A percentile compares a stretch with the other conserved stretches of the same genome.
These are phyloP conservation scores for Apodemia zela DNA, from an alignment of 2,888 invertebrate genomes.

Conservation along the genomic window DNA sequence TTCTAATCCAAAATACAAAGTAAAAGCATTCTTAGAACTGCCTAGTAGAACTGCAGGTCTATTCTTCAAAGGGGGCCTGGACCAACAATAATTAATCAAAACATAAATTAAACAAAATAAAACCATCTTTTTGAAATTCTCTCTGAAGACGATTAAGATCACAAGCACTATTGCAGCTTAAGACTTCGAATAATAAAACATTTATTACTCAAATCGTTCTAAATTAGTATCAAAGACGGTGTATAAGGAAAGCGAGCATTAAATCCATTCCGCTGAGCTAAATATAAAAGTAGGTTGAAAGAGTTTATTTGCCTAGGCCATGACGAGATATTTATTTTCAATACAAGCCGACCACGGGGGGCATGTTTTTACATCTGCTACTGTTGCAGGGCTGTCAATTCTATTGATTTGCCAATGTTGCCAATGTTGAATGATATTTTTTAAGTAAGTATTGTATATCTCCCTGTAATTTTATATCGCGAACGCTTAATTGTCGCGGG, in stretches of 20 bases:
- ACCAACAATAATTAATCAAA: too few relatives aligned
- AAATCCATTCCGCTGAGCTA: conserved; percentile 32
- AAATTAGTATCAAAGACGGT: conserved; percentile 1
- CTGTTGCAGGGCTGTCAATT: conserved; percentile 21
- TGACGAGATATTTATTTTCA: conserved; percentile 64
- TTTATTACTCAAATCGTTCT: neutral
- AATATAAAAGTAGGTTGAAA: conserved; percentile 56
- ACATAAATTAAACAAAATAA: too few relatives aligned
- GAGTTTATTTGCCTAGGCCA: conserved; percentile 40
- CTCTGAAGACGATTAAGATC: too few relatives aligned
- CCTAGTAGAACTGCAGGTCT: too few relatives aligned
- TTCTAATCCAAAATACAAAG: too few relatives aligned
- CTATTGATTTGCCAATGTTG: neutral
- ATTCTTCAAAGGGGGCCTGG: too few relatives aligned
- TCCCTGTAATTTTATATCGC: too few relatives aligned
- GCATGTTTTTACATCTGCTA: conserved; percentile 39
- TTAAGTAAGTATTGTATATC: too few relatives aligned
- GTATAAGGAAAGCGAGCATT: conserved; percentile 16
- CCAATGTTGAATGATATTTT: neutral
- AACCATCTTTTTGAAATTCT: too few relatives aligned
- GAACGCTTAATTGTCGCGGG: too few relatives aligned
- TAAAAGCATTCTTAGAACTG: too few relatives aligned
- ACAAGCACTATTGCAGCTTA: too few relatives aligned
- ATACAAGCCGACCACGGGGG: conserved; percentile 47
- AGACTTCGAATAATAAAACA: conserved; percentile 5